phyloP scores from a whole-genome alignment of 2,113 vertebrate species.

The Coregonus clupeaformis region DNA sequence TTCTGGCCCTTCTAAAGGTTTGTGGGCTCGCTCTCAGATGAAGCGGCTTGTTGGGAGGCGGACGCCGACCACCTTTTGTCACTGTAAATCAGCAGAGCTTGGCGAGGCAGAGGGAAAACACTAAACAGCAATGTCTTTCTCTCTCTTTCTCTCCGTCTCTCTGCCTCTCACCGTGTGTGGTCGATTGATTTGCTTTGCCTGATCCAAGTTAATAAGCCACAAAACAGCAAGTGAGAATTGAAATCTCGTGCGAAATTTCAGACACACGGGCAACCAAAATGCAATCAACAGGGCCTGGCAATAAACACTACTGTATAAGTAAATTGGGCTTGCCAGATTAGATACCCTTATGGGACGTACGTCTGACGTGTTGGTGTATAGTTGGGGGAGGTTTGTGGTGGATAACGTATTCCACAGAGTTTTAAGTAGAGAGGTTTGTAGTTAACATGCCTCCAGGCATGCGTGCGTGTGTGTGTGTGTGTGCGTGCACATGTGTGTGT shows the following conservation, averaged over 20 bases:
- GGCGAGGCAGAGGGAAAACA: constrained; percentile 4
- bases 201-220: constrained; percentile 35
- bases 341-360: background rate
- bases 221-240: constrained; percentile 29
- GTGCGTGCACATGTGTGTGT: constrained; percentile 15
- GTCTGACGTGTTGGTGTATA: background rate
- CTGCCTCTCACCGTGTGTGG: constrained; percentile 14
- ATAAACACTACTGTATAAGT: constrained; percentile 13
- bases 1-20: background rate
- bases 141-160: constrained; percentile 11
- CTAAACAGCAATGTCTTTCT: background rate
- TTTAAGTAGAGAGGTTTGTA: constrained; percentile 13
- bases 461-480: constrained; percentile 1
- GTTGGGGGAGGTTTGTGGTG: constrained; percentile 5
- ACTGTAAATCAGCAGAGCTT: constrained; percentile 21
- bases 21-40: constrained; percentile 2
- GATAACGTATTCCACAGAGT: constrained; percentile 2
- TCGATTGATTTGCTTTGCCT: constrained; percentile 9
- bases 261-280: constrained; percentile 8
- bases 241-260: background rate
- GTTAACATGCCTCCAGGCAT: constrained; percentile 21
- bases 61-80: constrained; percentile 5
- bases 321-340: background rate
- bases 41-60: constrained; percentile 9
- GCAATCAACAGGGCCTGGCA: constrained; percentile 7